phyloP scores from a whole-genome alignment of 2,113 vertebrate genomes.

The Globicephala melas region DNA sequence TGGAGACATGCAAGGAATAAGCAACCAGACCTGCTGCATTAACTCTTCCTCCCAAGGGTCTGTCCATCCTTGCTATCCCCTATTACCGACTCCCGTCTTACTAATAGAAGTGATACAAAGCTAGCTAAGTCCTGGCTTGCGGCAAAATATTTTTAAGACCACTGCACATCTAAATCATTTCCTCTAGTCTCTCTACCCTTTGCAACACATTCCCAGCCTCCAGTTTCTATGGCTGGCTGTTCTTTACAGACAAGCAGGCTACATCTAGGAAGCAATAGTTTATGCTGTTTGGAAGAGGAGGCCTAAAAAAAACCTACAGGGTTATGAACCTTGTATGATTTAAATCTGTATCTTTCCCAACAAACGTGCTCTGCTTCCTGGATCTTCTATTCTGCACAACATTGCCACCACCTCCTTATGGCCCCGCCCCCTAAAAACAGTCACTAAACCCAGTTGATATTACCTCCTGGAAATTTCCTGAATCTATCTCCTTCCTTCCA shows the following conservation, averaged over 20 bases:
- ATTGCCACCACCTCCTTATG: background rate
- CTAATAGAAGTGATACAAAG: background rate
- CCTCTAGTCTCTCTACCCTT: background rate
- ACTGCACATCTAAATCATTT: background rate
- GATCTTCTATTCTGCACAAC: background rate
- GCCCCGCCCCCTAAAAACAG: background rate
- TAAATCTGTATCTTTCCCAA: background rate
- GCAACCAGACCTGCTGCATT: background rate
- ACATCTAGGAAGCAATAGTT: background rate
- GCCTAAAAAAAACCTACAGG: background rate
- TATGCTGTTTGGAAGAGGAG: background rate
- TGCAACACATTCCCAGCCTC: background rate
- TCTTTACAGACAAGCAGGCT: background rate
- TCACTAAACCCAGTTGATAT: background rate
- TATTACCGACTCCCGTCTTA: background rate
- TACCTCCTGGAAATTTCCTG: background rate
- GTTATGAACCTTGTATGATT: background rate
- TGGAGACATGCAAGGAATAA: background rate
- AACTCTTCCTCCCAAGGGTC: background rate
- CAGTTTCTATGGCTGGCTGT: background rate
- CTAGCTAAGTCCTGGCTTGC: background rate
- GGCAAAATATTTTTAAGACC: background rate
- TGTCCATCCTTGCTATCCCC: background rate
- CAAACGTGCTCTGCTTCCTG: background rate
- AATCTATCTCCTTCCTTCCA: background rate